phyloP scores from a whole-genome alignment of 2,888 invertebrate species.

The Osmoderma eremita region DNA sequence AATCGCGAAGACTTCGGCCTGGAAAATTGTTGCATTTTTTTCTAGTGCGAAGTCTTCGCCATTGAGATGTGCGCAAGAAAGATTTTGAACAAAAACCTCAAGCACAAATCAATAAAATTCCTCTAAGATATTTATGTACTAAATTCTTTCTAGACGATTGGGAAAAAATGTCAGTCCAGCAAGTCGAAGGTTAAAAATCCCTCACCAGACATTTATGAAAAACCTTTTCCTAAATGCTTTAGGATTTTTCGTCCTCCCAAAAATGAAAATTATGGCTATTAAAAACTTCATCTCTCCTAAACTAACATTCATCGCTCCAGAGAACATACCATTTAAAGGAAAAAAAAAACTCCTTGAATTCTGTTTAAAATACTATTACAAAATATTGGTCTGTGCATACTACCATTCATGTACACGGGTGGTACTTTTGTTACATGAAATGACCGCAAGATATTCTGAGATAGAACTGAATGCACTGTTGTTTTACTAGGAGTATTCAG shows the following conservation, averaged over 20 bases:
- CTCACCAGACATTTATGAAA: no score
- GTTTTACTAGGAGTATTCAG: slow-evolving; percentile 18
- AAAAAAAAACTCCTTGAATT: not conserved
- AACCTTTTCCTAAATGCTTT: no score
- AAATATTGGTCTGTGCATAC: slow-evolving; percentile 12
- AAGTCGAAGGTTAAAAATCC: no score
- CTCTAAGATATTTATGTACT: no score
- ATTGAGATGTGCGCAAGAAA: no score
- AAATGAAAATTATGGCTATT: not conserved
- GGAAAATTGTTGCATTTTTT: no score
- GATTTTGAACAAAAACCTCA: no score
- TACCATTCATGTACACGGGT: slow-evolving; percentile 14
- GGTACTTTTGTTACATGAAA: slow-evolving; percentile 28
- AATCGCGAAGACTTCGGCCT: not conserved
- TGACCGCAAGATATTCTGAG: slow-evolving; percentile 15
- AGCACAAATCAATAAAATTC: no score
- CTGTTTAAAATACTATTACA: slow-evolving; percentile 6
- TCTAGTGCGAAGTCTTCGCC: no score
- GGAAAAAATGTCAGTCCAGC: no score
- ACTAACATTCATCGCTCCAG: not conserved
- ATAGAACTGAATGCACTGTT: slow-evolving; percentile 6
- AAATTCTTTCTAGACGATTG: no score
- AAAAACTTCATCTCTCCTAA: not conserved
- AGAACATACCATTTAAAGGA: not conserved
- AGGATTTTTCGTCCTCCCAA: not conserved